Evolutionary conservation across 2,888 invertebrate genomes (phyloP).

Genomic region (Diaphora mendica): DNA sequence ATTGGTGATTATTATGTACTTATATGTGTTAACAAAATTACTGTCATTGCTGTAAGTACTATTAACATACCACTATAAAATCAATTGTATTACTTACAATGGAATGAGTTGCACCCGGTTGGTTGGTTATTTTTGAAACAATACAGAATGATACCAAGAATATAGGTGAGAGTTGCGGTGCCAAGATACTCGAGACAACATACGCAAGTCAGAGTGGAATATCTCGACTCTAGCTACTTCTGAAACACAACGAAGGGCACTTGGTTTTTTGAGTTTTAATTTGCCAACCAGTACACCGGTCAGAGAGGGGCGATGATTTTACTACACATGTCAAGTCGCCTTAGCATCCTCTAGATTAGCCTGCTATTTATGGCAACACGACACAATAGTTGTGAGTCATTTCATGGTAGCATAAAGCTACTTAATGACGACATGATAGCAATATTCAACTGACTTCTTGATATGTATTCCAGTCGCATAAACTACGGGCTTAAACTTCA

Average conservation of each 20-base stretch:
- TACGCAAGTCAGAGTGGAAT: conserved; percentile 64
- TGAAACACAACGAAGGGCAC: conserved; percentile 67
- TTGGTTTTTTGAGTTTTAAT: conserved; percentile 71
- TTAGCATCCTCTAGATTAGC: conserved; percentile 66
- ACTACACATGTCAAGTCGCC: conserved; percentile 60
- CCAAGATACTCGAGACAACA: conserved; percentile 62
- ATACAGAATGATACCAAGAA: conserved; percentile 48
- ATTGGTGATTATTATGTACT: too few species aligned
- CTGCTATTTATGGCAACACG: conserved; percentile 73
- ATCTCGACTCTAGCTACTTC: conserved; percentile 54
- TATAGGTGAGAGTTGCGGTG: conserved; percentile 49
- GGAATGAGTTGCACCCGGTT: conserved; percentile 47
- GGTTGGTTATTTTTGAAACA: conserved; percentile 51
- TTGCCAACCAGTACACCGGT: conserved; percentile 61
- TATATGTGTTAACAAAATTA: conserved; percentile 26
- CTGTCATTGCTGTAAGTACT: conserved; percentile 24
- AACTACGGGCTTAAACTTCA: conserved; percentile 48
- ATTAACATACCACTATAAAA: conserved; percentile 11
- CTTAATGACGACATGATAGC: conserved; percentile 57
- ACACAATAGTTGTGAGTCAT: conserved; percentile 74
- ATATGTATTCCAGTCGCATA: conserved; percentile 61
- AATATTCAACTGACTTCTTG: conserved; percentile 63
- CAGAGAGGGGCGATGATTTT: conserved; percentile 57
- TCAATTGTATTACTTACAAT: conserved; percentile 38
- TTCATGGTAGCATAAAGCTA: conserved; percentile 56